Conservation (phyloP, 2,888 invertebrate genomes). For the Sinotaia quadrata region DNA sequence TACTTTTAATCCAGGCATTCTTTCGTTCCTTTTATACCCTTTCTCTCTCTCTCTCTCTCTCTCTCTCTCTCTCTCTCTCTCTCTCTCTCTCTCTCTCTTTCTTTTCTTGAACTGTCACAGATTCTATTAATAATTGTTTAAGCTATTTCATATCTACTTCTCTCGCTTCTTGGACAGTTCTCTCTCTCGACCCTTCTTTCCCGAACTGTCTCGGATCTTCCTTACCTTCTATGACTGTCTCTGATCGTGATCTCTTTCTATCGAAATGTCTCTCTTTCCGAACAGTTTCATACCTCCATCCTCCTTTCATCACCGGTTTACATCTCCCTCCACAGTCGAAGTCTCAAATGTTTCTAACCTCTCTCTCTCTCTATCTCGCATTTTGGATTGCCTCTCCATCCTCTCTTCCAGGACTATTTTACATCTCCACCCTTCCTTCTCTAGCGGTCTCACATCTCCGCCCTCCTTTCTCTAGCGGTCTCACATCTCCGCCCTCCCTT, state of each 20-base stretch:
- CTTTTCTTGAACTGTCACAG: neutral
- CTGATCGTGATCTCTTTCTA: neutral
- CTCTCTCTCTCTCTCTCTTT: conserved; percentile 6
- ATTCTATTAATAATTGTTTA: neutral
- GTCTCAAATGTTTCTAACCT: neutral
- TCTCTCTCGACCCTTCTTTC: neutral
- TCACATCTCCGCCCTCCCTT: too few species aligned
- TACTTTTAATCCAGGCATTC: too few species aligned
- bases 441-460: neutral
- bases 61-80: neutral
- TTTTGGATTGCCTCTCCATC: neutral
- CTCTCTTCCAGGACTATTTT: neutral
- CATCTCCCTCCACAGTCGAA: neutral
- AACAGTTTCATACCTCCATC: too few species aligned
- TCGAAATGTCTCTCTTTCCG: neutral
- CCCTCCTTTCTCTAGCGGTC: neutral
- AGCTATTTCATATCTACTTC: neutral
- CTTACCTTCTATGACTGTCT: conserved; percentile 2
- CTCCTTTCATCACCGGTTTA: neutral
- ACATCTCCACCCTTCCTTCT: neutral
- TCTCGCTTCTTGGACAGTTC: neutral
- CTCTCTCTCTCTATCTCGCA: neutral
- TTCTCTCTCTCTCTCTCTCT: neutral
- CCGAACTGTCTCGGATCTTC: neutral
- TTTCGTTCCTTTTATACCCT: too few species aligned